Base-by-base conservation (phyloP, 2,888 invertebrate genomes). In the Pheosia tremula region DNA sequence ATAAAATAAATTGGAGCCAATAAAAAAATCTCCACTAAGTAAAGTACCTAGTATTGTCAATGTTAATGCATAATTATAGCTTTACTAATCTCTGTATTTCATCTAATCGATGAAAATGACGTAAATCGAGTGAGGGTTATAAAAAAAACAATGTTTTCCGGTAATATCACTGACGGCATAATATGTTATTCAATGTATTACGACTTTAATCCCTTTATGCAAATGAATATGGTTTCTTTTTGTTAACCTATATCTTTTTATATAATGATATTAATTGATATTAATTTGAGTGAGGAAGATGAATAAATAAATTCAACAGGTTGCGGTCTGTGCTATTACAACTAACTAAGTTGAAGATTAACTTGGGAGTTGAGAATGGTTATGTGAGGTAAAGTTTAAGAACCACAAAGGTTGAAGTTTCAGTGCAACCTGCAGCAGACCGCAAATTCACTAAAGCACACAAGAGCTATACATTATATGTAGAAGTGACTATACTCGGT, bases 381-480 rank as follows among this genome's bases (percentile, higher is more conserved):
- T 79, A 72, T 69, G 74, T 71, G 75, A 77, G 80, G 77, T 80
- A 76, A 83, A 86, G 83, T 85, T 86, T 81, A 78, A 83, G 81
- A 80, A 82, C 83, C 79, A 81, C 83, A 83, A 83, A 86, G 83
- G 83, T 82, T 69, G 74, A 85, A 86, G 83, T 86, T 86, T 78
- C 70, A 75, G 74, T 82, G 82, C 82, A 83, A 77, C 78, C 77
- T 82, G 83, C 81, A 79, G 75, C 68, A 77, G 72, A 83, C 82
- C 82, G 78, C 83, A 79, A 83, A 77, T 79, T 81, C 60, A 68
- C 69, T 67, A 67, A 68, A 76, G 71, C 75, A 74, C 71, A 84
- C 83, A 83, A 81, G 82, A 78, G 75, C 69, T 72, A 84, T 82
- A 75, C 80, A 83, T 83, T 78, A 75, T 71, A 78, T 75, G 78